These are phyloP conservation scores for Potorous gilbertii DNA, from an alignment of 2,797 vertebrate genomes.

Conservation along the genomic window DNA sequence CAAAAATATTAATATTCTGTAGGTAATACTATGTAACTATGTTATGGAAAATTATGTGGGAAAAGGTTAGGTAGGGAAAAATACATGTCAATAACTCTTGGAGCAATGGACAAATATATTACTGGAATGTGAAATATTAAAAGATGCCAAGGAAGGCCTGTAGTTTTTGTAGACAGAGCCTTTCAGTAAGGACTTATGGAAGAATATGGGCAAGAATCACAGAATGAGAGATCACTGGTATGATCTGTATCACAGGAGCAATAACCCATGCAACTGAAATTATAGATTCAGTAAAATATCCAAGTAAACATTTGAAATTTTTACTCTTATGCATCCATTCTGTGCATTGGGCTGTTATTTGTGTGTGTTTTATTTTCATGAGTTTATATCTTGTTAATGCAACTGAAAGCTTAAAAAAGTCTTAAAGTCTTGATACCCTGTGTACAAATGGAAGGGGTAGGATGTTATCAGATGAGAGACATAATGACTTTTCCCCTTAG, in stretches of 20 bases:
- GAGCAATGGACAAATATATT: too few relatives aligned
- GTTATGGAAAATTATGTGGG: too few relatives aligned
- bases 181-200: too few relatives aligned
- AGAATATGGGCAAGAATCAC: background rate
- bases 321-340: background rate
- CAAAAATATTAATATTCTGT: background rate
- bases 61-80: too few relatives aligned
- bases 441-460: background rate
- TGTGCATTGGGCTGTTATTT: background rate
- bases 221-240: background rate
- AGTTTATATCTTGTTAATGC: background rate
- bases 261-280: background rate
- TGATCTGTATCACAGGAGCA: background rate
- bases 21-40: too few relatives aligned
- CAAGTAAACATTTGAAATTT: background rate
- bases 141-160: too few relatives aligned
- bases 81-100: too few relatives aligned
- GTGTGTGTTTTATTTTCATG: background rate
- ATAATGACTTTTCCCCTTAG: background rate
- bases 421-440: background rate
- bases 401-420: background rate
- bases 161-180: too few relatives aligned
- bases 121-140: too few relatives aligned
- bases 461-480: background rate
- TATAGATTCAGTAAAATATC: background rate